phyloP scores from a whole-genome alignment of 2,888 invertebrate genomes.

The Atherix ibis region DNA sequence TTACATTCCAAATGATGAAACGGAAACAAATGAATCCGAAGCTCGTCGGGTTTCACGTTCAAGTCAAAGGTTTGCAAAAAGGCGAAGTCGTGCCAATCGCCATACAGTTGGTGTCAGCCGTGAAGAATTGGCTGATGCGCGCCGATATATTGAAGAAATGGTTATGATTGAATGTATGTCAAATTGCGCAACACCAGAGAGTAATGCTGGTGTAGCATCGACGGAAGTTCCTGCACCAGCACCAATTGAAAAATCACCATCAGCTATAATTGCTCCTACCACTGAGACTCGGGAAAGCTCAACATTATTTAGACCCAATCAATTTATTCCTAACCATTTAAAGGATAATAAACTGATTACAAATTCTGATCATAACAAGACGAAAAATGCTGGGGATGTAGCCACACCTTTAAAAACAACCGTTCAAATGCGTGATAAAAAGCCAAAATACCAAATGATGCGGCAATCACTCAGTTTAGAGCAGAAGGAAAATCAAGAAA shows the following conservation, averaged over 20 bases:
- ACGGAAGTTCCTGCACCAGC: slow-evolving; percentile 17
- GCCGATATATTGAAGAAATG: slow-evolving; percentile 55
- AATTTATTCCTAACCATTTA: slow-evolving; percentile 22
- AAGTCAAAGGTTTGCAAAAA: slow-evolving; percentile 35
- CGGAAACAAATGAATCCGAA: slow-evolving; percentile 22
- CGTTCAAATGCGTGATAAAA: slow-evolving; percentile 15
- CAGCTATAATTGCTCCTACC: slow-evolving; percentile 30
- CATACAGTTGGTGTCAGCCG: slow-evolving; percentile 73
- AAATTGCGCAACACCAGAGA: slow-evolving; percentile 18
- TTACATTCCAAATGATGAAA: slow-evolving; percentile 9
- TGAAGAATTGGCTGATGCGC: slow-evolving; percentile 64
- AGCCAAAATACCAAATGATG: slow-evolving; percentile 11
- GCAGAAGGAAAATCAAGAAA: slow-evolving; percentile 3
- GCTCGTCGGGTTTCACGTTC: slow-evolving; percentile 26
- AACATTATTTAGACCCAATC: slow-evolving; percentile 24
- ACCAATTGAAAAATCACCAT: slow-evolving; percentile 33
- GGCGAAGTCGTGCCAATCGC: slow-evolving; percentile 46
- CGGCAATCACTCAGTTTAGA: slow-evolving; percentile 16
- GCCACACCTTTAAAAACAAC: slow-evolving; percentile 1
- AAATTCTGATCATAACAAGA: background rate
- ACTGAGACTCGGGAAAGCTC: slow-evolving; percentile 11
- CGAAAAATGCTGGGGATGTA: too few species aligned
- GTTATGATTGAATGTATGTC: slow-evolving; percentile 31
- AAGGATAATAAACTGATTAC: slow-evolving; percentile 12
- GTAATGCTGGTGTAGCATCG: slow-evolving; percentile 13